Base-by-base conservation (phyloP, 2,113 vertebrate genomes). In the Hippocampus mohnikei region DNA sequence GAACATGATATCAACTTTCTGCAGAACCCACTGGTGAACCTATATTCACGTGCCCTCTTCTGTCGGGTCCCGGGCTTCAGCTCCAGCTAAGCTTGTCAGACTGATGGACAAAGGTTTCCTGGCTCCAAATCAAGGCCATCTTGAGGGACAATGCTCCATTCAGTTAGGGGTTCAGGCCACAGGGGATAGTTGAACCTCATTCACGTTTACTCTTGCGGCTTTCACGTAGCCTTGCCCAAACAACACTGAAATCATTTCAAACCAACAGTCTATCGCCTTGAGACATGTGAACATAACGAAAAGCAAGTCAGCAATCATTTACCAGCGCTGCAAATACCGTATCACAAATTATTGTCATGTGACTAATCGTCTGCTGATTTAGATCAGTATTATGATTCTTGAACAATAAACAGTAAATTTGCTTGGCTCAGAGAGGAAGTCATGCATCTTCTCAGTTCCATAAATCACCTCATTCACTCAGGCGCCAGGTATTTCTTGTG, bases 21-120 rank as follows among this genome's bases (percentile, higher is more conserved):
- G 10, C 8, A 40, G 1, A 29, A 23, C 46, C 25, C 15, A 60
- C 5, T 58, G 46, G 29, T 25, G 21, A 29, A 16, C n/a, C 41
- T 16, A 3, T 29, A 29, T 46, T 59, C 27, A 23, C 16, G 55
- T 62, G 23, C 33, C 63, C 60, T 68, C 61, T 37, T 41, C 40
- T 56, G n/a, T 25, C 33, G 71, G 81, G 82, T 89, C 80, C 40
- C 64, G 65, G 83, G 71, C 80, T 88, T 87, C 83, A 81, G 71
- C 70, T 73, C 72, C 42, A 53, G 70, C 79, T 77, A 48, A 63
- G 56, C 81, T 73, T 64, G 46, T 84, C 77, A 75, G 60, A 75
- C 80, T 87, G 86, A 88, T 88, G 71, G 85, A 87, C 85, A 85
- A 80, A 78, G 82, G 67, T 80, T 86, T 85, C 78, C 79, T 87